A percentile compares a stretch with the other conserved stretches of the same genome.
Evolutionary conservation across 2,113 vertebrate genomes (phyloP).

Genomic region (Chloroceryle aenea): DNA sequence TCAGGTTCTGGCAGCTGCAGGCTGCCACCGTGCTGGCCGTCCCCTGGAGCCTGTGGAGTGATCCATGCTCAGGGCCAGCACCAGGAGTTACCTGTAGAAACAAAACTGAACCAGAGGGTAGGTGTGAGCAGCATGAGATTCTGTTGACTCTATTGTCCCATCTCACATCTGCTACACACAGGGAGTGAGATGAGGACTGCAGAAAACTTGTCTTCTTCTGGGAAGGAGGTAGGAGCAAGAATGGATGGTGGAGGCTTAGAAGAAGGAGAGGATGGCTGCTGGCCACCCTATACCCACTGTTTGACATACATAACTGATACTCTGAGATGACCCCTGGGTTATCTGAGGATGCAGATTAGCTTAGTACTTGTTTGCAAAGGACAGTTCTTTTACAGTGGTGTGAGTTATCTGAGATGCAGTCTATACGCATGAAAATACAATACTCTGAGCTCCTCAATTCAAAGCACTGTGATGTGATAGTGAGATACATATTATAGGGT

Average conservation of each 20-base stretch:
- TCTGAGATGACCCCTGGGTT: slow-evolving; percentile 16
- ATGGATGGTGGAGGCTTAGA: not conserved
- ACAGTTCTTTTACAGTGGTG: slow-evolving; percentile 2
- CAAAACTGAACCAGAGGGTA: not conserved
- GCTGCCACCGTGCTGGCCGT: rapidly evolving
- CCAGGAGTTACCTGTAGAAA: not conserved
- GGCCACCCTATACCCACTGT: not conserved
- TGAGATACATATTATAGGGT: slow-evolving; percentile 55
- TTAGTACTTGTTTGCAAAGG: slow-evolving; percentile 5
- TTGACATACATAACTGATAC: not conserved
- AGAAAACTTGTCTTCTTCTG: not conserved
- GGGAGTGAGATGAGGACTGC: not conserved
- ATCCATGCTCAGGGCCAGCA: not conserved
- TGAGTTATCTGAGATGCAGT: slow-evolving; percentile 50
- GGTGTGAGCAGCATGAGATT: not conserved
- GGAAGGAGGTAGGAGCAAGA: not conserved
- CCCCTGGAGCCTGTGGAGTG: not conserved
- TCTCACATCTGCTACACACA: not conserved
- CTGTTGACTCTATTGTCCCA: not conserved
- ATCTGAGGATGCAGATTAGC: slow-evolving; percentile 39
- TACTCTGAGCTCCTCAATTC: not conserved
- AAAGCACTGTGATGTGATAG: slow-evolving; percentile 39
- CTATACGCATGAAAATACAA: slow-evolving; percentile 38
- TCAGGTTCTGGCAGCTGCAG: not conserved
- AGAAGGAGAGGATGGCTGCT: not conserved